These are phyloP conservation scores for Petrophora chlorosata DNA, from an alignment of 2,888 invertebrate genomes.

Conservation along the genomic window DNA sequence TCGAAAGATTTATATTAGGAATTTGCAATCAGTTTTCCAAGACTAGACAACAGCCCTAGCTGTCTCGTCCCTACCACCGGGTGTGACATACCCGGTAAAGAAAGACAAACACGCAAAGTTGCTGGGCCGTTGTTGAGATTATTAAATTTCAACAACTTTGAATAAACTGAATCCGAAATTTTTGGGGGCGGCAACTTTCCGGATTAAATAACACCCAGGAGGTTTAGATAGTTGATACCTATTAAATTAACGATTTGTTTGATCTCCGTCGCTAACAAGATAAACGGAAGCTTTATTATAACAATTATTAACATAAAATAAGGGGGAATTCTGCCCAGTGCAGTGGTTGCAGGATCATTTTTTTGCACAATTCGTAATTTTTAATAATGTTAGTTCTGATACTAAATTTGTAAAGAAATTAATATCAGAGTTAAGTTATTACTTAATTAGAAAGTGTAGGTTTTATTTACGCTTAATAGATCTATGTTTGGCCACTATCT, in stretches of 20 bases:
- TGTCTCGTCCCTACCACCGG: conserved; percentile 32
- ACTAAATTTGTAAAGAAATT: no score
- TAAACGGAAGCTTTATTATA: background rate
- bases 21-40: background rate
- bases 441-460: no score
- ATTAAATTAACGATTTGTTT: conserved; percentile 19
- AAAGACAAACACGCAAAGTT: conserved; percentile 65
- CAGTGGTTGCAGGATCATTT: no score
- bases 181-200: conserved; percentile 37
- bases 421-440: no score
- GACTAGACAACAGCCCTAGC: conserved; percentile 1
- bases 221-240: conserved; percentile 13
- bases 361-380: no score
- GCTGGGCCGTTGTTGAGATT: conserved; percentile 58
- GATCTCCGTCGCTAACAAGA: background rate
- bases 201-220: conserved; percentile 20
- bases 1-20: background rate
- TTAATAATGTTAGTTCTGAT: no score
- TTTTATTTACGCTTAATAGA: no score
- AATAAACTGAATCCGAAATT: conserved; percentile 56
- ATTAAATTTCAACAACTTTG: conserved; percentile 65
- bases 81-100: conserved; percentile 48
- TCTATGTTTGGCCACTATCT: no score
- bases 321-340: no score
- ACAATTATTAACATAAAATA: background rate